A percentile compares a stretch with the other conserved stretches of the same genome.
These are phyloP conservation scores for Saccopteryx bilineata DNA, from an alignment of 2,113 vertebrate genomes.

Conservation along the genomic window DNA sequence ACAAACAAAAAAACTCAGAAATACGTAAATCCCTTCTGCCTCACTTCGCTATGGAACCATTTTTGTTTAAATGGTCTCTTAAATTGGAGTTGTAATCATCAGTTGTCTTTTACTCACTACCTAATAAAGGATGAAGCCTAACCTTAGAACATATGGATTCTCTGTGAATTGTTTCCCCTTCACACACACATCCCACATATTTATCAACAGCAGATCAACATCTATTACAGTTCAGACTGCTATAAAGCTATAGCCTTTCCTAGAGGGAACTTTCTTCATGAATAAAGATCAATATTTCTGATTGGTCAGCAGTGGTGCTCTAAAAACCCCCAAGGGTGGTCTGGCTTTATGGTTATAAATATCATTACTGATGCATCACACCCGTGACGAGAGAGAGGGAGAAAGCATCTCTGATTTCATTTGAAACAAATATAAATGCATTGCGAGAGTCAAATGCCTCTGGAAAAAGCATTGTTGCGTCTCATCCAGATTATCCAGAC, in stretches of 20 bases:
- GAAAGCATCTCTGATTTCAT: conserved; percentile 69
- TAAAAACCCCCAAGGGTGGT: conserved; percentile 39
- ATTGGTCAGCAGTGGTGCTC: conserved; percentile 44
- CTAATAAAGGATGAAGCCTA: conserved; percentile 93
- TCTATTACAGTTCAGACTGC: not conserved
- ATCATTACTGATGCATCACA: not conserved
- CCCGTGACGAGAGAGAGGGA: conserved; percentile 31
- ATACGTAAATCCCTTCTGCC: conserved; percentile 87
- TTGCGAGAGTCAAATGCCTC: conserved; percentile 69
- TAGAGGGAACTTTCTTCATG: conserved; percentile 36
- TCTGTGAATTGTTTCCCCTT: conserved; percentile 85
- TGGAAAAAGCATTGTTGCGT: conserved; percentile 57
- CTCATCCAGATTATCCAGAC: not conserved
- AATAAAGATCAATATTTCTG: conserved; percentile 69
- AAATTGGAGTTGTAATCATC: conserved; percentile 89
- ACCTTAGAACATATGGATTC: conserved; percentile 87
- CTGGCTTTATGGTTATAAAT: not conserved
- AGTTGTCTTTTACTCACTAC: conserved; percentile 91
- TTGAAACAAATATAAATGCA: conserved; percentile 73
- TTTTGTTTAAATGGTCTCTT: conserved; percentile 88
- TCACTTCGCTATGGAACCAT: conserved; percentile 87
- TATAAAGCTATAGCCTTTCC: conserved; percentile 12
- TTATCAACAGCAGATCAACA: conserved; percentile 19
- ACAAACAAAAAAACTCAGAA: conserved; percentile 76
- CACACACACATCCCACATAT: not conserved